phyloP scores from a whole-genome alignment of 2,797 vertebrate species.

The Nyctalus aviator region DNA sequence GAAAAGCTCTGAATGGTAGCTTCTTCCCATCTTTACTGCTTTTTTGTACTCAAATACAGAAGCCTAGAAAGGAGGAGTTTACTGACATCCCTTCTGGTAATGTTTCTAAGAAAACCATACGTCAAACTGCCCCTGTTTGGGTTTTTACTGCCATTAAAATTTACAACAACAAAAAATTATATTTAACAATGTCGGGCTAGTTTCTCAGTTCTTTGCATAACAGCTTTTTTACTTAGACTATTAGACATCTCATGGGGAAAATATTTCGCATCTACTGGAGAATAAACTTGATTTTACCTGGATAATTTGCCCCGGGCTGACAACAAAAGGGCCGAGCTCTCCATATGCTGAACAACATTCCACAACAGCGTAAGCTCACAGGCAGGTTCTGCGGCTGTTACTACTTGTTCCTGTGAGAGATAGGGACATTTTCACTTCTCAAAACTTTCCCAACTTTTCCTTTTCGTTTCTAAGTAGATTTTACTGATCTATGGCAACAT shows the following conservation, averaged over 20 bases:
- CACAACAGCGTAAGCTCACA: accelerated
- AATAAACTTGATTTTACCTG: conserved; percentile 34
- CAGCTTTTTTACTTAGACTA: background rate
- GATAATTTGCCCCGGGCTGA: conserved; percentile 69
- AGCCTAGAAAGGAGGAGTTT: background rate
- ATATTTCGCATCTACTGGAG: conserved; percentile 40
- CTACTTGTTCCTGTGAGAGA: conserved; percentile 60
- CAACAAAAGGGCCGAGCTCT: conserved; percentile 50
- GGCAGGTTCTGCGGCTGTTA: conserved; percentile 56
- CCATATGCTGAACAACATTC: conserved; percentile 52
- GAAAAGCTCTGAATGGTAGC: background rate
- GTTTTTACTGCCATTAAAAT: background rate
- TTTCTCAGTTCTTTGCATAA: conserved; percentile 43
- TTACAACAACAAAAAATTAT: background rate
- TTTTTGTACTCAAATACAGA: conserved; percentile 44
- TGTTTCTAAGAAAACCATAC: background rate
- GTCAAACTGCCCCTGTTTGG: background rate
- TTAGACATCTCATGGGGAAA: conserved; percentile 49
- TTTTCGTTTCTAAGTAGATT: conserved; percentile 36
- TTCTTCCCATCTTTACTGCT: background rate
- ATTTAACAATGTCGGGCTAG: background rate
- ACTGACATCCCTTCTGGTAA: background rate
- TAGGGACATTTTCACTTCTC: conserved; percentile 55
- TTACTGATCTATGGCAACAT: conserved; percentile 25
- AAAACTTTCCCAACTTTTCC: conserved; percentile 19